Percentiles rank a stretch among this genome's conserved stretches.
phyloP scores from a whole-genome alignment of 2,797 vertebrate genomes.

The Acipenser ruthenus region DNA sequence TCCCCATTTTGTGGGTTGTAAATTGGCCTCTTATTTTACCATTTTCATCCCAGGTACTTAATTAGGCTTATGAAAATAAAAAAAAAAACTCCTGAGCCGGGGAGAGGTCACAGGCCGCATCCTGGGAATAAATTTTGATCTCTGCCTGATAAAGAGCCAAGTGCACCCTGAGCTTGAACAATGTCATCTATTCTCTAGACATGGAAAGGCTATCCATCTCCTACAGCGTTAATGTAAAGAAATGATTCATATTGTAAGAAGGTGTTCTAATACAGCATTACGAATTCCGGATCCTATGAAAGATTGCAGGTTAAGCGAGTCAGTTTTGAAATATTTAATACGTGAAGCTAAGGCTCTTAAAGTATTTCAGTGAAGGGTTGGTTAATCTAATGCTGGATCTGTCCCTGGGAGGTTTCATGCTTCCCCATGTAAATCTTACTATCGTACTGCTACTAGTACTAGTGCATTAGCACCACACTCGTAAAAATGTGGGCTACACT shows the following conservation, averaged over 20 bases:
- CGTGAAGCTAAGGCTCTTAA: slow-evolving; percentile 56
- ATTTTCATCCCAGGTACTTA: slow-evolving; percentile 63
- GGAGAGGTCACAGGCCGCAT: slow-evolving; percentile 47
- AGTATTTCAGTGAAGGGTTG: too few species aligned
- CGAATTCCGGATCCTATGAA: slow-evolving; percentile 61
- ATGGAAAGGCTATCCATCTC: slow-evolving; percentile 69
- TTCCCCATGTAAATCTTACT: too few species aligned
- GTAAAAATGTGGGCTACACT: too few species aligned
- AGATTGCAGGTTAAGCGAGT: slow-evolving; percentile 52
- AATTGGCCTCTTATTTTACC: slow-evolving; percentile 69
- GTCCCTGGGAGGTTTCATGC: too few species aligned
- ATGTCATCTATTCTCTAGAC: slow-evolving; percentile 59
- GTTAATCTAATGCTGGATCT: too few species aligned
- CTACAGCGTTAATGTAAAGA: slow-evolving; percentile 67
- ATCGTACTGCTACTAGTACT: too few species aligned
- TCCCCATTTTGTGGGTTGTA: slow-evolving; percentile 55
- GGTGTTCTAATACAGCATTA: slow-evolving; percentile 60
- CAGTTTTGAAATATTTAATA: slow-evolving; percentile 64
- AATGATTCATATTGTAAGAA: slow-evolving; percentile 71
- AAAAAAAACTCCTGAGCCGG: slow-evolving; percentile 51
- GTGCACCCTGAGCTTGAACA: slow-evolving; percentile 46
- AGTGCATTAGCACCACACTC: too few species aligned
- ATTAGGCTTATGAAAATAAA: slow-evolving; percentile 50
- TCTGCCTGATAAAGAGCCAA: slow-evolving; percentile 50
- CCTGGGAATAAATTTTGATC: slow-evolving; percentile 55